Evolutionary conservation across 30 jellyfish, hydroid and myxozoan genomes (phyloP), one percentile per base, ranked within the genome.

Genomic region (Cassiopea andromeda): DNA sequence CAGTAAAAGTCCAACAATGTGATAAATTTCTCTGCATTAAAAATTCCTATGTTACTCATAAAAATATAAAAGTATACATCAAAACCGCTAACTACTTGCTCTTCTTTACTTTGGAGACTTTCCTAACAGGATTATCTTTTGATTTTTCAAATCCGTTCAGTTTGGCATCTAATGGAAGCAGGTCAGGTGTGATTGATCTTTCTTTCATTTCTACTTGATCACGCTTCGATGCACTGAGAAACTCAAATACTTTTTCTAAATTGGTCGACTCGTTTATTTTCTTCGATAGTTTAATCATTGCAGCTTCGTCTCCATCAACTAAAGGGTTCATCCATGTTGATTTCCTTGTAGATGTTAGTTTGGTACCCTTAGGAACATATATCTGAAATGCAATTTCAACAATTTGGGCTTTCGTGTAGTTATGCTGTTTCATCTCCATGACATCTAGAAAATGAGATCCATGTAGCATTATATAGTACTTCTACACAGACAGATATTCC

Each of bases 241-340:
- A 78, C 27, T 69, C 78, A 49, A 90, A 74, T 3, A 90, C 97
- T 57, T 77, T 82, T 1, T 64, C 75, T 48, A 90, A 17, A 64
- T 73, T 83, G 10, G 97, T 90, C 44, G 78, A 60, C 45, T 90
- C 93, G 74, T 81, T 82, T 60, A 90, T 81, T 54, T 77, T 92
- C 87, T 81, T 81, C 48, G 93, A 77, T 47, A 86, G 74, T 70
- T 77, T 80, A 9, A 84, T 72, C 80, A 84, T 90, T 1, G 94
- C 85, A 77, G 94, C 97, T 17, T 94, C 97, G 49, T 94, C 98
- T 7, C 92, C 96, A 66, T 69, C 97, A 1, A 90, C 94, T 57
- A 94, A 49, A 12, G 98, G 98, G 77, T 89, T 83, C 89, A 94
- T 82, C 98, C 98, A 94, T 14, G 98, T 94, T 19, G 98, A 94